phyloP scores from a whole-genome alignment of 2,888 invertebrate species.

The Leptothorax acervorum region DNA sequence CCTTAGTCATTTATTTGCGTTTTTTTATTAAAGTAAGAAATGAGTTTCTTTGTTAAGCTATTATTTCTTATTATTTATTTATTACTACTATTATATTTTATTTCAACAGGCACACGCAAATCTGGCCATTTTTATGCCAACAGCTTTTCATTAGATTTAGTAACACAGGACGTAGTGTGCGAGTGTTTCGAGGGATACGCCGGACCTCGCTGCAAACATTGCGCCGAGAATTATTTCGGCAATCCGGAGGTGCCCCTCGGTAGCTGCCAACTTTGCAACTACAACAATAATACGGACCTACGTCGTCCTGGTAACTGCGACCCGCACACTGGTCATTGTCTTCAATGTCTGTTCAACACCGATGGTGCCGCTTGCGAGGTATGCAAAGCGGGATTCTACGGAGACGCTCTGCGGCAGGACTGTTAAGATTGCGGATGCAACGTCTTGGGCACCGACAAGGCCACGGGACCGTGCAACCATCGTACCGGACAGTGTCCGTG shows the following conservation, averaged over 20 bases:
- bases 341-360: slow-evolving; percentile 96
- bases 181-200: slow-evolving; percentile 95
- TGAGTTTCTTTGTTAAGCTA: neutral
- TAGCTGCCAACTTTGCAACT: slow-evolving; percentile 95
- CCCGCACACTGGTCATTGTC: slow-evolving; percentile 94
- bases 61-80: neutral
- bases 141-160: slow-evolving; percentile 93
- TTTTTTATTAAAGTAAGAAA: neutral
- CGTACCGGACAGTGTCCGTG: slow-evolving; percentile 98
- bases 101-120: slow-evolving; percentile 93
- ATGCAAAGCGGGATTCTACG: slow-evolving; percentile 95
- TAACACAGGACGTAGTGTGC: slow-evolving; percentile 95
- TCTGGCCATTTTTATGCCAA: slow-evolving; percentile 96
- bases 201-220: slow-evolving; percentile 95
- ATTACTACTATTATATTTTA: neutral
- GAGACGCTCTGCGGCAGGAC: slow-evolving; percentile 93
- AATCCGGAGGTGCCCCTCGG: slow-evolving; percentile 94
- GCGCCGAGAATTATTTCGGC: slow-evolving; percentile 98
- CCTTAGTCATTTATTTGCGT: neutral
- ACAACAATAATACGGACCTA: slow-evolving; percentile 96
- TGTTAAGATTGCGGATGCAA: slow-evolving; percentile 95
- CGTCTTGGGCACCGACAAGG: slow-evolving; percentile 93
- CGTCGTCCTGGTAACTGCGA: slow-evolving; percentile 96
- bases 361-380: slow-evolving; percentile 97
- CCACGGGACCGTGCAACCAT: slow-evolving; percentile 92